phyloP scores from a whole-genome alignment of 2,888 invertebrate species.

The Erebia epiphron region DNA sequence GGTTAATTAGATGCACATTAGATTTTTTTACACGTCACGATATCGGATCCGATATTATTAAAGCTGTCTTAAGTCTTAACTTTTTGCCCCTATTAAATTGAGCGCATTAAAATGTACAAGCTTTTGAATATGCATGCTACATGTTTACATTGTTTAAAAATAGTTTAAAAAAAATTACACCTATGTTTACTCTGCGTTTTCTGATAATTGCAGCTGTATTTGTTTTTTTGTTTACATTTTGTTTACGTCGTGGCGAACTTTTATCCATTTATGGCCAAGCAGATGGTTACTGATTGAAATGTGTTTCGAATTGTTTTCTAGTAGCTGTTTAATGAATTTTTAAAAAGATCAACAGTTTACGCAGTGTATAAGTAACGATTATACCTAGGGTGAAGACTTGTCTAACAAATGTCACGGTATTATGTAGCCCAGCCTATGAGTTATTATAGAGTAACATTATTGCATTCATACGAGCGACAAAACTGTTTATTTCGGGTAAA shows the following conservation, averaged over 20 bases:
- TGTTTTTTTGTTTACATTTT: conserved; percentile 7
- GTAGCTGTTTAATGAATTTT: conserved; percentile 15
- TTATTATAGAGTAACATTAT: too few relatives aligned
- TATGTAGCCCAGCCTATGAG: neutral
- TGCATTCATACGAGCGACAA: too few relatives aligned
- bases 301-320: conserved; percentile 7
- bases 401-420: neutral
- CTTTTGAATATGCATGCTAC: conserved; percentile 15
- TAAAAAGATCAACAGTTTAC: conserved; percentile 14
- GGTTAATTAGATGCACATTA: too few relatives aligned
- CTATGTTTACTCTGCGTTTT: neutral
- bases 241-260: neutral
- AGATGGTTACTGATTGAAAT: conserved; percentile 9
- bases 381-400: neutral
- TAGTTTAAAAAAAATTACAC: neutral
- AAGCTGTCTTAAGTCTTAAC: neutral
- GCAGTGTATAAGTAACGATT: neutral
- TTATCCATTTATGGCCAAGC: conserved; percentile 12
- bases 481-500: too few relatives aligned
- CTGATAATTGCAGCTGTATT: conserved; percentile 22
- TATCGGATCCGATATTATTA: neutral
- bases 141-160: conserved; percentile 14
- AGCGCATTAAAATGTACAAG: conserved; percentile 9
- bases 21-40: too few relatives aligned
- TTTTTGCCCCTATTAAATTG: conserved; percentile 8